Base-by-base conservation (phyloP, 2,113 vertebrate species). In the Calidris pugnax region DNA sequence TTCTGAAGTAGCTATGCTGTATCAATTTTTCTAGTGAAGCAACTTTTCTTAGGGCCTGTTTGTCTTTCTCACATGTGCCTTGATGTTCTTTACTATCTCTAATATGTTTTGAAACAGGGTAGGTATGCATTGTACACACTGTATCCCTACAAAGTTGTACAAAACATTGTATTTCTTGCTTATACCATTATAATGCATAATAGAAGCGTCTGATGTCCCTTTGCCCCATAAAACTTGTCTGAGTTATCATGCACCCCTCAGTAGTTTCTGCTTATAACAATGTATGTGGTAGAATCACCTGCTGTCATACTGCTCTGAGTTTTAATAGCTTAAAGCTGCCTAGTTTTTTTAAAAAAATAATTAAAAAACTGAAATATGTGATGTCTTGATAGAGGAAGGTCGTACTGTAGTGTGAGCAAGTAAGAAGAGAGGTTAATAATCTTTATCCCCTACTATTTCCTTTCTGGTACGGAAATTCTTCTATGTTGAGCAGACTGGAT, bases 91-190 rank as follows among this genome's bases (percentile, higher is more conserved):
- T 56, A 18, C 8, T 16, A 3, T 53, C 16, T 80, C n/a, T 59
- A 59, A 41, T 32, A 21, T 39, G 6, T 48, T 64, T 59, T 48
- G 22, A 22, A 53, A 43, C 16, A 16, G 6, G 1, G 3, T 47
- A 43, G 16, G 14, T 28, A 7, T 18, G 13, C 37, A 11, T 66
- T 1, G 2, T 45, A 39, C 21, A 21, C 1, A 1, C 51, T 1
- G 2, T 5, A 64, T 64, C 14, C 12, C 7, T 12, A 14, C 3
- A 14, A 48, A 41, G 23, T 5, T 66, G 45, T 37, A 37, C 5
- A 26, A 55, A 74, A 24, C 18, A 6, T 6, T 0, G 1, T 18
- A 9, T 23, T 57, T 63, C 13, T 55, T 77, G 21, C 35, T 37
- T 80, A 26, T 55, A 56, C 6, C 6, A 14, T 71, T 94, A 51